Base-by-base conservation (phyloP, 2,888 invertebrate species). In the Acholoe squamosa region DNA sequence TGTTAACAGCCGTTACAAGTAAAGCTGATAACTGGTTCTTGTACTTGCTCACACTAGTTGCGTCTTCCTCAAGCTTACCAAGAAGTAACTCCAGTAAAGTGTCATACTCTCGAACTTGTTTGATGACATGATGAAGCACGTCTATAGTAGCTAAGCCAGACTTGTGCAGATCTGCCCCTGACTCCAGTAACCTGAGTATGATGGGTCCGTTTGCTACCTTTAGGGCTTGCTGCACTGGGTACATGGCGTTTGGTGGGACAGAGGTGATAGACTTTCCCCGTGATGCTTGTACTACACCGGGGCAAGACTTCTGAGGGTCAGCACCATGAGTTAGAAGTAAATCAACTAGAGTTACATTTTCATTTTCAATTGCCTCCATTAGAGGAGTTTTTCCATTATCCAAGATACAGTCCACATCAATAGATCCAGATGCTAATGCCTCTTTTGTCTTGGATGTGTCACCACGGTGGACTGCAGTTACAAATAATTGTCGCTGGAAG, bases 321-420 rank as follows among this genome's bases (percentile, higher is more conserved):
- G 86, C 86, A 51, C 28, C 52, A 22, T 86, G 86, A 10, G 51
- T 12, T 16, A 86, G 28, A 54, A 86, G 56, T 14, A 86, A 28
- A 86, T 54, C 28, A 0, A 86, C 25, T 54, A 86, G 52, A 3
- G 25, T 28, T 25, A 33, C 28, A 28, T 86, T 7, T 1, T 22
- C 54, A 54, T 28, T 54, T 12, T 5, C 28, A 5, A 56, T 86
- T n/a, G 86, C 86, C 25, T 86, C 86, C 5, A 86, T 22, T 16
- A 86, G 56, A n/a, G 86, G 86, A 0, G 86, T 86, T 28, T 54
- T 86, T 7, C 86, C 86, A 56, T 86, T 86, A 28, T 54, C 54
- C 52, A 86, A 52, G 52, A 54, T 12, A 12, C n/a, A 1, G 28
- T 86, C 28, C 10, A 86, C 86, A n/a, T 86, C 86, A 12, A 86